Evolutionary conservation across 2,797 vertebrate genomes (phyloP).

Genomic region (Clarias laeviceps): DNA sequence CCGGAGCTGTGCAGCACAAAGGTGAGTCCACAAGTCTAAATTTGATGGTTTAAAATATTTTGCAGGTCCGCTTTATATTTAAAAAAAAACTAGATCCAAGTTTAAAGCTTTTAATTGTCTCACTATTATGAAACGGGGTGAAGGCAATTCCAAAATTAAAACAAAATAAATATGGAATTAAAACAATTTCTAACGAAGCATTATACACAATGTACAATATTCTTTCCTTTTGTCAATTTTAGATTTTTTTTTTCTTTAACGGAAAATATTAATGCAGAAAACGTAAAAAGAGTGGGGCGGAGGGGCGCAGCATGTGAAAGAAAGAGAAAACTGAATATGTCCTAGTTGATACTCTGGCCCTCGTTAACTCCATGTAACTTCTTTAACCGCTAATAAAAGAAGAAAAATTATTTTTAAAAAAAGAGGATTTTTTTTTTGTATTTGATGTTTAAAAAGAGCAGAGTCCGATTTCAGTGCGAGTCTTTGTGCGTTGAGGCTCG

Average conservation of each 20-base stretch:
- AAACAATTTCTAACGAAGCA: constrained; percentile 96
- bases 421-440: constrained; percentile 13
- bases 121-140: constrained; percentile 85
- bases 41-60: background rate
- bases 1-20: too few relatives aligned
- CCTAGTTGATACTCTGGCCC: constrained; percentile 19
- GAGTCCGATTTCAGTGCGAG: constrained; percentile 4
- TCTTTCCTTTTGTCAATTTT: constrained; percentile 67
- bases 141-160: constrained; percentile 89
- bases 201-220: constrained; percentile 98
- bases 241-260: background rate
- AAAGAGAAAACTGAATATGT: background rate
- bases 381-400: constrained; percentile 39
- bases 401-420: constrained; percentile 36
- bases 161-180: constrained; percentile 99
- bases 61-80: background rate
- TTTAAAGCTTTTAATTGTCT: constrained; percentile 80
- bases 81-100: constrained; percentile 26
- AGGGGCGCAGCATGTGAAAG: background rate
- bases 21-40: too few relatives aligned
- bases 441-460: constrained; percentile 40
- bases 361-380: background rate
- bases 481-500: constrained; percentile 5
- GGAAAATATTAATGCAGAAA: background rate
- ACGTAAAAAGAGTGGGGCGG: background rate